Conservation (phyloP, 2,888 invertebrate species). For the Melinaea menophilus region DNA sequence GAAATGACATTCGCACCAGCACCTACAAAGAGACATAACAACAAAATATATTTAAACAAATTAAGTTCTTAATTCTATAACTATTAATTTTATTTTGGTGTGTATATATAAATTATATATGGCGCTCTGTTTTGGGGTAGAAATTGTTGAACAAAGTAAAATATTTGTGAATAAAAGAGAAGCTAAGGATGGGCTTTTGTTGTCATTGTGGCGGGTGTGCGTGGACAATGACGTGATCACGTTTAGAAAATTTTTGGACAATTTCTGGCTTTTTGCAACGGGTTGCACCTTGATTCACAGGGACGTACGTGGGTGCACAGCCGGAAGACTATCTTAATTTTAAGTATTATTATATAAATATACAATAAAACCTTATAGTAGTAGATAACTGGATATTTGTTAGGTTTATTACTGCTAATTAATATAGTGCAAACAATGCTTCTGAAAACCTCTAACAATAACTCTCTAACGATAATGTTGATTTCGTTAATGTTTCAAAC, state of each 20-base stretch:
- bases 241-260: slow-evolving; percentile 73
- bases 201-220: slow-evolving; percentile 73
- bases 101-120: slow-evolving; percentile 22
- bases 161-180: slow-evolving; percentile 71
- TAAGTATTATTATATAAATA: no score
- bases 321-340: no score
- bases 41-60: slow-evolving; percentile 8
- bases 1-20: slow-evolving; percentile 56
- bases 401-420: no score
- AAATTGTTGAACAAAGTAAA: slow-evolving; percentile 68
- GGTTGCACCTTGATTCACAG: slow-evolving; percentile 72
- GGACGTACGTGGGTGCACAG: slow-evolving; percentile 39
- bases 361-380: no score
- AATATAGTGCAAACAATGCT: no score
- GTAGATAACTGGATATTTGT: no score
- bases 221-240: slow-evolving; percentile 68
- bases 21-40: slow-evolving; percentile 37
- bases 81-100: slow-evolving; percentile 30
- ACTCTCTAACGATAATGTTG: background rate
- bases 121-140: slow-evolving; percentile 27
- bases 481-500: background rate
- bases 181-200: slow-evolving; percentile 75
- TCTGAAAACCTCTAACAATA: no score
- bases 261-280: slow-evolving; percentile 74
- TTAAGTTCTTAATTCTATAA: slow-evolving; percentile 4